Conservation (phyloP, 2,113 vertebrate species). For the Pituophis catenifer region DNA sequence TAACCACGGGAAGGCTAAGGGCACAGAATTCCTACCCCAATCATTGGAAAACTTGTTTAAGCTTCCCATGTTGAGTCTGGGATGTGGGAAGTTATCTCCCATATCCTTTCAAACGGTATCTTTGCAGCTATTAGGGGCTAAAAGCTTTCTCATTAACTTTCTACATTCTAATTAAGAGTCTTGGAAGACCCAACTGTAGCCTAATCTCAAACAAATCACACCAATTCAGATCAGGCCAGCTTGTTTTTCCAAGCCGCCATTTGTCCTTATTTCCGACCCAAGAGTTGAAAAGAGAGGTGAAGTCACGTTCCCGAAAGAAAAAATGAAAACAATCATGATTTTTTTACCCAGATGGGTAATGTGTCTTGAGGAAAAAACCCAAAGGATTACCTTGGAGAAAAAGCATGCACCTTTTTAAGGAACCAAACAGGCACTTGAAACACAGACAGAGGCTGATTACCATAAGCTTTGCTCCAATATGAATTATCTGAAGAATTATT, state of each 20-base stretch:
- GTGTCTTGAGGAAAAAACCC: not conserved
- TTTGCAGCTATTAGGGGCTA: not conserved
- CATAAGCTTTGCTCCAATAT: not conserved
- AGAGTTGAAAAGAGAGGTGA: not conserved
- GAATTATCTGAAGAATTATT: not conserved
- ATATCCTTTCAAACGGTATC: not conserved
- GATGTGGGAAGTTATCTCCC: not conserved
- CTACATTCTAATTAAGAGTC: not conserved
- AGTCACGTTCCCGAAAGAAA: not conserved
- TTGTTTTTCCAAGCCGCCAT: not conserved
- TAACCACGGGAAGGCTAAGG: not conserved
- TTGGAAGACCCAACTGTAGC: not conserved
- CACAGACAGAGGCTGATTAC: not conserved
- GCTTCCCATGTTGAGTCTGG: not conserved
- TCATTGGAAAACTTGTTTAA: not conserved
- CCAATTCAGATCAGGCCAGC: not conserved
- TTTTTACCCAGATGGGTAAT: not conserved
- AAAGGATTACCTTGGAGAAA: not conserved
- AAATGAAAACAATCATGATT: not conserved
- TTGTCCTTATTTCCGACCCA: not conserved
- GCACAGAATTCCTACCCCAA: not conserved
- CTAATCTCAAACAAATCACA: not conserved
- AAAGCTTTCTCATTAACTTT: not conserved
- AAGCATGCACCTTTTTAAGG: not conserved
- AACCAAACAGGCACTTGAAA: not conserved